These are phyloP conservation scores for Palythoa grandis DNA, from an alignment of 92 coral and sea anemone species.

Conservation along the genomic window DNA sequence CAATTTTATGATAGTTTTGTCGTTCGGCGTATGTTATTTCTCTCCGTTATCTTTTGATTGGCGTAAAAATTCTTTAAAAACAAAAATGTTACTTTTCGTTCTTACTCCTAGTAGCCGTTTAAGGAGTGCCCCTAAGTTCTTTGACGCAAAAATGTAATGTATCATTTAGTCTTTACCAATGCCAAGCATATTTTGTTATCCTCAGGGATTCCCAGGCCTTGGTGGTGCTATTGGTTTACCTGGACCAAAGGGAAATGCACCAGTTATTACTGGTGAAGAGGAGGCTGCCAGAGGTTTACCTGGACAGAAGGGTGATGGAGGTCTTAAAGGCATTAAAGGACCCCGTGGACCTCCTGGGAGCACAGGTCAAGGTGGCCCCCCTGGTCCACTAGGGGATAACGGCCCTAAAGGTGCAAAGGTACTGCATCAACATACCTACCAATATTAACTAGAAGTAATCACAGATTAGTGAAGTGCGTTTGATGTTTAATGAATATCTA, in stretches of 20 bases:
- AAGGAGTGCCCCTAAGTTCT: no score
- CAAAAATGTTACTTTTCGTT: no score
- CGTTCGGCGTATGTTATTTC: no score
- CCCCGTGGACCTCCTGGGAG: not conserved
- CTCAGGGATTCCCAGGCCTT: conserved; percentile 36
- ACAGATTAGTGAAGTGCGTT: no score
- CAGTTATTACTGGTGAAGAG: not conserved
- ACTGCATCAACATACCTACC: not conserved
- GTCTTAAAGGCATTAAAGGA: not conserved
- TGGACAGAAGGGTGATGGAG: conserved; percentile 16
- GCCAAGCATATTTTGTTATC: not conserved
- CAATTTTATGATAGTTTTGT: no score
- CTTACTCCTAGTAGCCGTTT: no score
- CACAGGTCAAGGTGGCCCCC: conserved; percentile 14
- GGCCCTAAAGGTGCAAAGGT: not conserved
- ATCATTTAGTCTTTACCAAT: not conserved
- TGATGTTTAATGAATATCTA: no score
- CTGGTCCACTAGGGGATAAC: not conserved
- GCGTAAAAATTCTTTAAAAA: no score
- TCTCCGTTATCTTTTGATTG: no score
- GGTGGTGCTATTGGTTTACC: conserved; percentile 31
- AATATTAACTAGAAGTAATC: no score
- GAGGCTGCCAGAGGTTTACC: conserved; percentile 28
- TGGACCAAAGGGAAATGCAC: conserved; percentile 40
- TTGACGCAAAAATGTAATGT: no score